phyloP scores from a whole-genome alignment of 2,888 invertebrate genomes.

The Synanthedon myopaeformis region DNA sequence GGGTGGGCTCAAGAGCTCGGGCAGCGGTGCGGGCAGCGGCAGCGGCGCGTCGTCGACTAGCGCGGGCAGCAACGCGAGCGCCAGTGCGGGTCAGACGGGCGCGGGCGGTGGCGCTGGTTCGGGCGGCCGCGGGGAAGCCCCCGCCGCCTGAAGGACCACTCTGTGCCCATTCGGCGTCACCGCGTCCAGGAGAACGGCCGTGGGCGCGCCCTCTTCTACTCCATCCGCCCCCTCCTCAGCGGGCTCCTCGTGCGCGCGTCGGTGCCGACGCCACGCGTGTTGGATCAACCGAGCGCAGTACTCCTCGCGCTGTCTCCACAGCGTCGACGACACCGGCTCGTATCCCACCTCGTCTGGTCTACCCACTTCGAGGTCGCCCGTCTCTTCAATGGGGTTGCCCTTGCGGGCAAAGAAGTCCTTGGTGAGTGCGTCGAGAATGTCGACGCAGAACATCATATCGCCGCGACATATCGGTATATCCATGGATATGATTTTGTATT shows the following conservation, averaged over 20 bases:
- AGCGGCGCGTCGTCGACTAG: constrained; percentile 62
- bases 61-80: constrained; percentile 67
- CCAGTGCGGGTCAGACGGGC: constrained; percentile 70
- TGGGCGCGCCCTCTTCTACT: constrained; percentile 72
- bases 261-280: constrained; percentile 92
- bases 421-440: constrained; percentile 97
- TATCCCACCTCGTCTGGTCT: constrained; percentile 90
- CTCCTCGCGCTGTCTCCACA: constrained; percentile 96
- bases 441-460: constrained; percentile 97
- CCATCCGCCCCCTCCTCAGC: constrained; percentile 34
- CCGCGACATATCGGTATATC: constrained; percentile 98
- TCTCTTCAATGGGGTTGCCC: constrained; percentile 94
- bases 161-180: constrained; percentile 89
- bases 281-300: constrained; percentile 96
- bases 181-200: constrained; percentile 87
- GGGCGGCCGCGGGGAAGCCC: constrained; percentile 90
- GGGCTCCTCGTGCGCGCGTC: constrained; percentile 73
- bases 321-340: constrained; percentile 93
- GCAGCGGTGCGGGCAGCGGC: constrained; percentile 63
- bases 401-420: constrained; percentile 98
- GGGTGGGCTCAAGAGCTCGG: constrained; percentile 65
- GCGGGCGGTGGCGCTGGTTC: constrained; percentile 83
- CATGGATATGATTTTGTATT: constrained; percentile 98
- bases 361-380: constrained; percentile 89
- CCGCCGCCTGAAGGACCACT: constrained; percentile 90